These are phyloP conservation scores for Torymus auratus DNA, from an alignment of 2,888 invertebrate genomes.

Conservation along the genomic window DNA sequence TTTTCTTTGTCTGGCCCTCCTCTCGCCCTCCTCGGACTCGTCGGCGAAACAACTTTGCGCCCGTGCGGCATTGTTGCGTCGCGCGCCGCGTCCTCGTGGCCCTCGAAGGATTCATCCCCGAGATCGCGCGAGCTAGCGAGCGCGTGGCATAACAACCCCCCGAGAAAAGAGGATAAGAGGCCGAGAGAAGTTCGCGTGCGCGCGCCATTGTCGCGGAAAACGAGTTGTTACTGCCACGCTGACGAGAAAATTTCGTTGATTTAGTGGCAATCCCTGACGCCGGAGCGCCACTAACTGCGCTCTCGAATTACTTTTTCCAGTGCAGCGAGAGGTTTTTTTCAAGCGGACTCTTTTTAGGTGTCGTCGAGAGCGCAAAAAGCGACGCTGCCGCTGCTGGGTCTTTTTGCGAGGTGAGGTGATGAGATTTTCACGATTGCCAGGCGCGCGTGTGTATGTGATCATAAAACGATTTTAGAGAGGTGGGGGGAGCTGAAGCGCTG, in stretches of 20 bases:
- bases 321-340: neutral
- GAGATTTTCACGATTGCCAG: constrained; percentile 47
- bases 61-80: neutral
- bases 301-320: constrained; percentile 44
- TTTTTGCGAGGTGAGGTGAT: constrained; percentile 24
- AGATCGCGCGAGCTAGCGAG: neutral
- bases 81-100: neutral
- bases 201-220: constrained; percentile 59
- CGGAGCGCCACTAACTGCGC: constrained; percentile 12
- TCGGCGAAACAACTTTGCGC: constrained; percentile 6
- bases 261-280: constrained; percentile 48
- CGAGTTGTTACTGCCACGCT: constrained; percentile 57
- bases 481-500: neutral
- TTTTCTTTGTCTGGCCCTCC: too few relatives aligned
- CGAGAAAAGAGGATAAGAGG: constrained; percentile 15
- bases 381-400: too few relatives aligned
- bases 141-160: constrained; percentile 5
- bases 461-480: constrained; percentile 39
- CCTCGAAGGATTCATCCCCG: constrained; percentile 28
- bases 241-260: constrained; percentile 56
- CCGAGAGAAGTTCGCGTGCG: constrained; percentile 35
- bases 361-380: too few relatives aligned
- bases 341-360: too few relatives aligned
- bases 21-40: neutral
- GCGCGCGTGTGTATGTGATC: neutral